phyloP scores from a whole-genome alignment of 2,797 vertebrate species.

The Poecile montanus region DNA sequence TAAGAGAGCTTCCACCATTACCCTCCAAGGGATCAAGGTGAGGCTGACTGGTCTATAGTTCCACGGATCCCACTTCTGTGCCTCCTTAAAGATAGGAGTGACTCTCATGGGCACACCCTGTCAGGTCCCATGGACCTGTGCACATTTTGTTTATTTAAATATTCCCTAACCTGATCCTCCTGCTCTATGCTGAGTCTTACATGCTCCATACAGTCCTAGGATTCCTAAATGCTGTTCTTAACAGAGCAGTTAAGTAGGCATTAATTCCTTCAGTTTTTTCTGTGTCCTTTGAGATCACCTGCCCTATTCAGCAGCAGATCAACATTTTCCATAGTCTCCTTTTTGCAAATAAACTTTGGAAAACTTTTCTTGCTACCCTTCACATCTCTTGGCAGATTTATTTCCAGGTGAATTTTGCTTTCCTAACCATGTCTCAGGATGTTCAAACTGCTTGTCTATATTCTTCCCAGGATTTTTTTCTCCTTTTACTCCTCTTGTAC shows the following conservation, averaged over 20 bases:
- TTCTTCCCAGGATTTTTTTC: not conserved
- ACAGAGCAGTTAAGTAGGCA: not conserved
- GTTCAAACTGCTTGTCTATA: not conserved
- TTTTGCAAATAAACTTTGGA: not conserved
- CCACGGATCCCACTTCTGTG: not conserved
- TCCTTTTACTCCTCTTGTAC: not conserved
- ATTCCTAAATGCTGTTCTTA: not conserved
- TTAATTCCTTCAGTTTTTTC: not conserved
- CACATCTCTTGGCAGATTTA: not conserved
- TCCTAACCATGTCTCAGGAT: not conserved
- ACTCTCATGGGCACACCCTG: not conserved
- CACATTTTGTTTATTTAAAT: not conserved
- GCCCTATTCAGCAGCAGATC: not conserved
- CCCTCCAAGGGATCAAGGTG: not conserved
- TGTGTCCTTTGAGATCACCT: not conserved
- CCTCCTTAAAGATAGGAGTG: not conserved
- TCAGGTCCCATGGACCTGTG: not conserved
- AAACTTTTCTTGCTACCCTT: not conserved
- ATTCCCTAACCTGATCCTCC: not conserved
- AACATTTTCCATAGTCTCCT: not conserved
- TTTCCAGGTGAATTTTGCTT: not conserved
- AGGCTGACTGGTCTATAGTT: not conserved
- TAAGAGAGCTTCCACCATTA: not conserved
- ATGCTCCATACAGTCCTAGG: not conserved
- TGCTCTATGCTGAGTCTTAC: not conserved